Evolutionary conservation across 2,113 vertebrate genomes (phyloP), one percentile per base, ranked within the genome.

Genomic region (Spilogale gracilis): DNA sequence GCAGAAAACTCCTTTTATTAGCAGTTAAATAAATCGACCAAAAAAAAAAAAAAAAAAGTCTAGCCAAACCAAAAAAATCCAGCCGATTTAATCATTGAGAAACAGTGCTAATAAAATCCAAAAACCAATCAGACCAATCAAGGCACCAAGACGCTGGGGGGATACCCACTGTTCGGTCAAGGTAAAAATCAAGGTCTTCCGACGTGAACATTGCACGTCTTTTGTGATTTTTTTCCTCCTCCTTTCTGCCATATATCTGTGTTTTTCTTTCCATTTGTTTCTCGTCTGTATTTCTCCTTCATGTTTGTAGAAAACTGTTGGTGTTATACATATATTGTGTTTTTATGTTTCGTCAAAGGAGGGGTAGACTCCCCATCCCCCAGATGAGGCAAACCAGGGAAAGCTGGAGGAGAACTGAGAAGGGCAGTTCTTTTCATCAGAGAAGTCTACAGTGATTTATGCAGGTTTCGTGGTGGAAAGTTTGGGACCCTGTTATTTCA

Each of bases 121-220:
- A 60, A 97, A 94, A 79, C 81, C 65, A 94, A 96, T 67, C 48
- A 65, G 56, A 73, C 82, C 95, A 48, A n/a, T 65, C 96, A 63
- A 97, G 97, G 82, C 93, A 93, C 78, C 95, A 10, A 73, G 97
- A 95, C 97, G 97, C 97, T 93, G 96, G 91, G 95, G 95, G 71
- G n/a, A 84, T 65, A 69, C 54, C 94, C 94, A 69, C 95, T 67
- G 89, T 91, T 94, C 79, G 2, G 82, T 87, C 95, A 92, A 98
- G 98, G 98, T 98, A 98, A 97, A 54, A 8, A 67, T 30, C 79
- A 83, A 88, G 95, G 79, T 96, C 67, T 97, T 96, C 95, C 52
- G 89, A 96, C 50, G 67, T 93, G 97, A 96, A 38, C 74, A 10
- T 81, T 23, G 84, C 92, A 84, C 43, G 69, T 69, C 83, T 94